These are phyloP conservation scores for Idaea dimidiata DNA, from an alignment of 2,888 invertebrate genomes.

Conservation along the genomic window DNA sequence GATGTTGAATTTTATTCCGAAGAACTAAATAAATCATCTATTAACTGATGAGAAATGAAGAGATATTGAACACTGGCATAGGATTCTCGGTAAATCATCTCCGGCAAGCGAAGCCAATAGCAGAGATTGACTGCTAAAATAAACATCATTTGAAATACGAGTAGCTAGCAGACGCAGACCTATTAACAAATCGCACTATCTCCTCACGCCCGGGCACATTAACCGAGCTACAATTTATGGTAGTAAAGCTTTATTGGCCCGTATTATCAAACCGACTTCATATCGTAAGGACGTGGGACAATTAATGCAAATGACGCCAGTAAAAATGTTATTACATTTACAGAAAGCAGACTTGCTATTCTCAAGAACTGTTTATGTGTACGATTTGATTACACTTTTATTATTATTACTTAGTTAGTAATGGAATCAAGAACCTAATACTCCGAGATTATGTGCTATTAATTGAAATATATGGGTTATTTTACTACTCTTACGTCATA, in stretches of 20 bases:
- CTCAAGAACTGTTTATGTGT: conserved; percentile 16
- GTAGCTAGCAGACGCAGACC: conserved; percentile 18
- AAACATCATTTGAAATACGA: conserved; percentile 15
- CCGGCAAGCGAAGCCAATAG: neutral
- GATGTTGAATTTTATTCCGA: neutral
- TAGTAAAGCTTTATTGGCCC: conserved; percentile 23
- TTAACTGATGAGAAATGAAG: neutral
- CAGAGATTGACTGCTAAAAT: conserved; percentile 3
- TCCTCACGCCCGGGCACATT: conserved; percentile 26
- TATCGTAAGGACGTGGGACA: conserved; percentile 13
- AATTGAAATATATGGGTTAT: conserved; percentile 1
- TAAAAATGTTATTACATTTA: conserved; percentile 20
- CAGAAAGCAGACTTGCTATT: conserved; percentile 18
- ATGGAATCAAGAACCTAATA: neutral
- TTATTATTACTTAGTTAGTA: conserved; percentile 3
- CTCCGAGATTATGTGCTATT: neutral
- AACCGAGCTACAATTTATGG: conserved; percentile 27
- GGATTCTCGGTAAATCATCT: neutral
- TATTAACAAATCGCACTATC: conserved; percentile 28
- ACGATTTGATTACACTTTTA: conserved; percentile 9
- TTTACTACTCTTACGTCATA: neutral
- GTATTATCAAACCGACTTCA: conserved; percentile 21
- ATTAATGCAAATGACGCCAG: conserved; percentile 23
- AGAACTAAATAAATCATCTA: neutral
- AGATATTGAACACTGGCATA: neutral